Base-by-base conservation (phyloP, 23 tunicate genomes). In the Styela plicata region DNA sequence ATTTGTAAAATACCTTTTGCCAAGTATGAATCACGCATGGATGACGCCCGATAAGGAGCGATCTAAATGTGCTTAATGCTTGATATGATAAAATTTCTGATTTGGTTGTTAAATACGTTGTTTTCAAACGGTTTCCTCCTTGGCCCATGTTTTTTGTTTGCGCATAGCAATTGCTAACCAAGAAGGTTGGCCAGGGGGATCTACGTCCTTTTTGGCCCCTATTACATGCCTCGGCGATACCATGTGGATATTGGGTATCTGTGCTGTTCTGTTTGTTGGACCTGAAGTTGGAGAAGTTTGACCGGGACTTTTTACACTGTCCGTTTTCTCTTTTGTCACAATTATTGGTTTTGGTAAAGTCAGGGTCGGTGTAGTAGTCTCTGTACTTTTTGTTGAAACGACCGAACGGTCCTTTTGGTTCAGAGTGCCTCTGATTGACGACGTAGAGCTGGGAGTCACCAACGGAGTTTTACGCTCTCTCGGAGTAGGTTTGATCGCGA, bases 111-210 rank as follows among this genome's bases (percentile, higher is more conserved):
- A n/a, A n/a, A n/a, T n/a, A n/a, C n/a, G n/a, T n/a, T n/a, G n/a
- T n/a, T n/a, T 19, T 80, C 34, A 83, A 19, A 83, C 81, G 0
- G 69, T 74, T 74, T 74, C 87, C 2, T 83, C 87, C 18, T 80
- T 85, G 63, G 31, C 85, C 85, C 80, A 74, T 25, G 70, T 86
- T 74, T 87, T 82, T 63, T 87, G 81, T 37, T 76, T 82, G 26
- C 33, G 64, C 91, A 87, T 87, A 25, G 91, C 86, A 2, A 82
- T 74, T 26, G 86, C 86, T 0, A 87, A 36, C 91, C 91, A 82
- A 23, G 85, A 63, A 0, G 88, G 88, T 33, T 75, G 68, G 57
- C 79, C 78, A 35, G 7, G 63, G 18, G 78, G 5, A 3, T 31
- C 17, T 22, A 29, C 71, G 19, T 27, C 71, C 24, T 67, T 67